Evolutionary conservation across 2,888 invertebrate species (phyloP), one percentile per base, ranked within the genome.

Genomic region (Cheiracanthium punctorium): DNA sequence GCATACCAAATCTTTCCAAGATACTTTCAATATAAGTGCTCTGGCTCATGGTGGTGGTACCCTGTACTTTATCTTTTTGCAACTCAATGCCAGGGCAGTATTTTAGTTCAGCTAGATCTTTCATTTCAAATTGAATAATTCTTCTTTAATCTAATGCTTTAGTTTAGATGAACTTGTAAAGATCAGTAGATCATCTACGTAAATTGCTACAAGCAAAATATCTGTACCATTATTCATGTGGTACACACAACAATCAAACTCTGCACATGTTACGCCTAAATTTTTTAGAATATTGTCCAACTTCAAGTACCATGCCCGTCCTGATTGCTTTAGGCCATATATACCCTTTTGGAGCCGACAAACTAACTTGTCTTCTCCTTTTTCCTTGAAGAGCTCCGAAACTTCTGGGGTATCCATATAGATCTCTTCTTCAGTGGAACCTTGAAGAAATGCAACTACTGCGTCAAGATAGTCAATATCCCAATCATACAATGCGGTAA

Each of bases 391-490:
- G 20, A 24, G 2, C 20, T 64, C 28, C 29, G 29, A 72, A 30
- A n/a, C 41, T 10, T 80, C 41, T 29, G 41, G 48, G 10, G 48
- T 30, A 32, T 73, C 52, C 67, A 81, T 74, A 80, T 90, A 28
- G 88, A 76, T 87, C 30, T 89, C 89, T 74, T 89, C 89, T 14
- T 81, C 70, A 88, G n/a, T n/a, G n/a, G n/a, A n/a, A n/a, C n/a
- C n/a, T n/a, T n/a, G n/a, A n/a, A n/a, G n/a, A n/a, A n/a, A 90
- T n/a, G 89, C 89, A 32, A 89, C 89, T 1, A 74, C 77, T 2
- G 88, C 89, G 80, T 89, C 89, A 84, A 89, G 85, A 28, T 89
- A 88, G 72, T 88, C 88, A 7, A 90, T 70, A 0, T 79, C 29
- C 71, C 82, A 64, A 58, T 84, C 64, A 29, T 77, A 58, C 14